Evolutionary conservation across 2,113 vertebrate genomes (phyloP).

Genomic region (Thermophis baileyi): DNA sequence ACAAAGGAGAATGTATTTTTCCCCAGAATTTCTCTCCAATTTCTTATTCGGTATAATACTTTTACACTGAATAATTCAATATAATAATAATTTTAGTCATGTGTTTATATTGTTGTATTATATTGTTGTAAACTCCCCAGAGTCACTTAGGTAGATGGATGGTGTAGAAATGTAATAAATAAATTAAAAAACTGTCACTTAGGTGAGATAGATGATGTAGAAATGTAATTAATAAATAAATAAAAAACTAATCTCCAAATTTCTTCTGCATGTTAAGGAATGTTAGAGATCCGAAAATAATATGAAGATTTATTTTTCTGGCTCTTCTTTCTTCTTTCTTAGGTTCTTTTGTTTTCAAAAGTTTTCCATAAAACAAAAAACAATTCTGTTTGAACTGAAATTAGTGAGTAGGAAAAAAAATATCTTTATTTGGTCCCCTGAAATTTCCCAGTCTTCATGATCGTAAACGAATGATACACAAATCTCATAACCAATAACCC

Average conservation of each 20-base stretch:
- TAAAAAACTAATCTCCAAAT: neutral
- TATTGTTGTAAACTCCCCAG: neutral
- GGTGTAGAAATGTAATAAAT: neutral
- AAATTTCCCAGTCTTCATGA: neutral
- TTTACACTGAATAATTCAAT: neutral
- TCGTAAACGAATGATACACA: neutral
- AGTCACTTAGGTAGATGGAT: neutral
- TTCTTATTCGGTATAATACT: neutral
- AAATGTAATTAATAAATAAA: neutral
- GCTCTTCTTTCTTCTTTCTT: neutral
- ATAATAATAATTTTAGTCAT: neutral
- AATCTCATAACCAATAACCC: neutral
- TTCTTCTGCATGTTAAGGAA: neutral
- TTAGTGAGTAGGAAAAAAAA: accelerated
- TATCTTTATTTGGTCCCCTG: neutral
- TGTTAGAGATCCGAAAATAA: neutral
- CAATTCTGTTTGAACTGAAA: neutral
- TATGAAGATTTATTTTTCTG: neutral
- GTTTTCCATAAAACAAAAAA: neutral
- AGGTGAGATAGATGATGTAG: no score
- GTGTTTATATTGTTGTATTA: neutral
- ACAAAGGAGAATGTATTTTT: neutral
- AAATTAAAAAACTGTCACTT: no score
- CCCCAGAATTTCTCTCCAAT: neutral
- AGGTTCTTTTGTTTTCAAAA: neutral